Conservation (phyloP, 2,113 vertebrate genomes). For the Aegotheles bennettii region DNA sequence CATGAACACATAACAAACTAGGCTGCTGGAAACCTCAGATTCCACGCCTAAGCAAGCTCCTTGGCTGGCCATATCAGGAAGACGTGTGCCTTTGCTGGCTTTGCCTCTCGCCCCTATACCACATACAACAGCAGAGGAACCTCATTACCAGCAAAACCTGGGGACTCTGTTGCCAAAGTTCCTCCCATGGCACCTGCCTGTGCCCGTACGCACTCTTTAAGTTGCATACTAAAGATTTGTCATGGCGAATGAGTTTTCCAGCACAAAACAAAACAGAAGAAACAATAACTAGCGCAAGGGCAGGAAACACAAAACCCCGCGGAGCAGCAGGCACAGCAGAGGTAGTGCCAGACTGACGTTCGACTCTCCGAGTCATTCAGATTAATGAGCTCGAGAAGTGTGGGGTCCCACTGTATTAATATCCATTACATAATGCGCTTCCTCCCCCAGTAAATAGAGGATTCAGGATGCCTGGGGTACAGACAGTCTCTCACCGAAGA, state of each 20-base stretch:
- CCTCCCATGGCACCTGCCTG: not conserved
- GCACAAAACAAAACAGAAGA: constrained; percentile 5
- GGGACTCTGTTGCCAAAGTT: not conserved
- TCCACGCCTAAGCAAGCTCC: not conserved
- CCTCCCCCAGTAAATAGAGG: constrained; percentile 26
- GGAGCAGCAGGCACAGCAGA: constrained; percentile 22
- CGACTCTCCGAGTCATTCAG: not conserved
- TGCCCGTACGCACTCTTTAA: not conserved
- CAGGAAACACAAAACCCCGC: not conserved
- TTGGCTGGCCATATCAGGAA: not conserved
- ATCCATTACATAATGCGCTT: constrained; percentile 34
- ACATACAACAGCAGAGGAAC: not conserved
- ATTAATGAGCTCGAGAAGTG: constrained; percentile 59
- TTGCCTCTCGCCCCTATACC: not conserved
- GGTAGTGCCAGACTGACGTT: not conserved
- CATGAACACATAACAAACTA: not conserved
- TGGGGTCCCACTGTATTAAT: constrained; percentile 56
- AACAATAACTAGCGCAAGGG: not conserved
- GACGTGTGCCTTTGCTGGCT: not conserved
- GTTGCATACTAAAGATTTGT: not conserved
- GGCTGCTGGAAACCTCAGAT: not conserved
- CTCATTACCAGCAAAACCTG: constrained; percentile 14
- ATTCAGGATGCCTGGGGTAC: constrained; percentile 56
- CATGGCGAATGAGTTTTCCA: not conserved
- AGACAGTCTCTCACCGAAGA: constrained; percentile 28